phyloP scores from a whole-genome alignment of 1,140 invertebrate species.

The Dendrolimus kikuchii region DNA sequence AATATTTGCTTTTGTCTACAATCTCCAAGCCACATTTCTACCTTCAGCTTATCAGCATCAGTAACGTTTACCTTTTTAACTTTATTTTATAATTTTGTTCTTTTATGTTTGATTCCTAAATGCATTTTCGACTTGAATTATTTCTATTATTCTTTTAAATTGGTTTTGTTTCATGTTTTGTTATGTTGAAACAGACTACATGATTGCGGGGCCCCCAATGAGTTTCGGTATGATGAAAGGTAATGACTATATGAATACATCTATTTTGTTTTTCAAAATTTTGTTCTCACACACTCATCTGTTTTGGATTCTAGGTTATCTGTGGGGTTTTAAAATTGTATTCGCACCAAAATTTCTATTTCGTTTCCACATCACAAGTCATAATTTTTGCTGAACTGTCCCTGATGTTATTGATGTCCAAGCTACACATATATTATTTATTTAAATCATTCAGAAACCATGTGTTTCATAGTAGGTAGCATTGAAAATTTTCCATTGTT shows the following conservation, averaged over 20 bases:
- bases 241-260: slow-evolving; percentile 67
- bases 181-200: slow-evolving; percentile 78
- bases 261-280: slow-evolving; percentile 52
- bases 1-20: too few relatives aligned
- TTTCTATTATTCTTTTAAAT: slow-evolving; percentile 55
- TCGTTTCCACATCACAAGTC: slow-evolving; percentile 35
- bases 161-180: slow-evolving; percentile 77
- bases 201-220: slow-evolving; percentile 80
- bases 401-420: not conserved
- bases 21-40: too few relatives aligned
- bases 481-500: too few relatives aligned
- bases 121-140: slow-evolving; percentile 32
- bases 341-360: slow-evolving; percentile 39
- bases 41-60: slow-evolving; percentile 44
- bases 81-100: slow-evolving; percentile 43
- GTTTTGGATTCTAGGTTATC: slow-evolving; percentile 48
- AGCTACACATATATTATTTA: not conserved
- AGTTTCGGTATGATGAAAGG: slow-evolving; percentile 86
- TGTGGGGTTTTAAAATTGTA: slow-evolving; percentile 49
- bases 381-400: slow-evolving; percentile 13
- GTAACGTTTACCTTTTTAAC: slow-evolving; percentile 40
- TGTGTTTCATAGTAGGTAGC: too few relatives aligned
- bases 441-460: too few relatives aligned
- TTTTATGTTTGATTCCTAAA: slow-evolving; percentile 29
- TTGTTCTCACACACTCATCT: slow-evolving; percentile 42